Percentiles rank a stretch among this genome's conserved stretches.
Evolutionary conservation across 2,888 invertebrate genomes (phyloP).

Genomic region (Conops quadrifasciatus): DNA sequence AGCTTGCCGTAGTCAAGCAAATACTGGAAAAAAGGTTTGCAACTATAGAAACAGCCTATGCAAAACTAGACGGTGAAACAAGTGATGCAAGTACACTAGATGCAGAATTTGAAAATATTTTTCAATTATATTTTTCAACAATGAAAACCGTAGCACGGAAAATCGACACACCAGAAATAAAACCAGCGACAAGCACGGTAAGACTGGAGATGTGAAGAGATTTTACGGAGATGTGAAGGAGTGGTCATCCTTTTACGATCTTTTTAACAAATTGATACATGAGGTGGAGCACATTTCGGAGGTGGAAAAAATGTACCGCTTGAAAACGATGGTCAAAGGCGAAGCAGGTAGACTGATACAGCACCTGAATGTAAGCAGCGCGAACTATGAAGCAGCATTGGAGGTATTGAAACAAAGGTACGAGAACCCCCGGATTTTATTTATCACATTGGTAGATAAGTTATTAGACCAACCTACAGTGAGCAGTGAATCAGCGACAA

Average conservation of each 20-base stretch:
- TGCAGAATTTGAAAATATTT: constrained; percentile 13
- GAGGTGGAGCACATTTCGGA: constrained; percentile 8
- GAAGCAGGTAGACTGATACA: constrained; percentile 14
- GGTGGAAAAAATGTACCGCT: constrained; percentile 17
- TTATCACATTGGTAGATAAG: constrained; percentile 15
- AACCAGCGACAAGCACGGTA: neutral
- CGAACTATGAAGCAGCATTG: constrained; percentile 15
- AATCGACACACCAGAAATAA: neutral
- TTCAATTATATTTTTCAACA: neutral
- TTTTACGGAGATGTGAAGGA: constrained; percentile 11
- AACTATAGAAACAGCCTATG: constrained; percentile 1
- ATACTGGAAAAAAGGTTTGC: neutral
- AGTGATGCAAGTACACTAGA: neutral
- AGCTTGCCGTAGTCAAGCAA: neutral
- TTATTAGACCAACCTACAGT: constrained; percentile 14
- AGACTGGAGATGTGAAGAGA: constrained; percentile 11
- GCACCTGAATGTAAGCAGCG: constrained; percentile 10
- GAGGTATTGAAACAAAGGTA: constrained; percentile 13
- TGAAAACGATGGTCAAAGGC: constrained; percentile 11
- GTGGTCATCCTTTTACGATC: constrained; percentile 16
- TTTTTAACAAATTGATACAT: constrained; percentile 6
- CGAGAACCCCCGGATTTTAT: constrained; percentile 1
- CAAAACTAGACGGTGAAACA: neutral
- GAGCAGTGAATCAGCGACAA: neutral
- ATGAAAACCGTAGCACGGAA: neutral